Base-by-base conservation (phyloP, 2,797 vertebrate species). In the Tiaroga cobitis region DNA sequence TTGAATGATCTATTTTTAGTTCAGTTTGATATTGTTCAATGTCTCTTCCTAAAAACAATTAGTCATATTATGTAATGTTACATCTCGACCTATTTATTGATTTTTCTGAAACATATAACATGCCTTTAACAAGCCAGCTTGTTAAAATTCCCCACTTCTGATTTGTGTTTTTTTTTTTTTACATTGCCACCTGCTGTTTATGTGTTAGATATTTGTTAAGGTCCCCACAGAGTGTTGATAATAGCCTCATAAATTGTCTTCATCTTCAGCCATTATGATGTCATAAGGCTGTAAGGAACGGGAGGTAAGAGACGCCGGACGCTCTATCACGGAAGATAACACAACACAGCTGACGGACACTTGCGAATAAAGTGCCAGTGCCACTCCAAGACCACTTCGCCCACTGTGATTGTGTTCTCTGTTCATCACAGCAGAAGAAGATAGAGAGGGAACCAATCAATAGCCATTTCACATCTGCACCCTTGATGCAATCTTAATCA, bases 401-500 rank as follows among this genome's bases (percentile, higher is more conserved):
- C 74, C 80, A 84, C 85, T 91, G 88, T 93, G 91, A 95, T 95
- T 93, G 93, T 92, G 92, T 93, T 93, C 92, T 93, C 85, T 93
- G 91, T 91, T 94, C 92, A 92, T 94, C 93, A 91, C 86, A 87
- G 86, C 88, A 80, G 91, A 88, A 83, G 85, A 91, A 90, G 95
- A 96, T 95, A 95, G 94, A 94, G 81, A 80, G 61, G 68, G 39
- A 73, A 74, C 87, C 81, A 85, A 95, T 96, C 95, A 94, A 96
- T 95, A 95, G 89, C 93, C 89, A 94, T 94, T 95, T 94, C 93
- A 94, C 94, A 94, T 95, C 95, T 90, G 89, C 87, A 92, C 85
- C 92, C 93, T 93, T 95, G 93, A 95, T 96, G 92, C 93, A 92
- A 91, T 92, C 92, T 94, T 92, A 91, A 94, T 95, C 93, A 94